These are phyloP conservation scores for Knipowitschia caucasica DNA, from an alignment of 2,797 vertebrate genomes.

Conservation along the genomic window DNA sequence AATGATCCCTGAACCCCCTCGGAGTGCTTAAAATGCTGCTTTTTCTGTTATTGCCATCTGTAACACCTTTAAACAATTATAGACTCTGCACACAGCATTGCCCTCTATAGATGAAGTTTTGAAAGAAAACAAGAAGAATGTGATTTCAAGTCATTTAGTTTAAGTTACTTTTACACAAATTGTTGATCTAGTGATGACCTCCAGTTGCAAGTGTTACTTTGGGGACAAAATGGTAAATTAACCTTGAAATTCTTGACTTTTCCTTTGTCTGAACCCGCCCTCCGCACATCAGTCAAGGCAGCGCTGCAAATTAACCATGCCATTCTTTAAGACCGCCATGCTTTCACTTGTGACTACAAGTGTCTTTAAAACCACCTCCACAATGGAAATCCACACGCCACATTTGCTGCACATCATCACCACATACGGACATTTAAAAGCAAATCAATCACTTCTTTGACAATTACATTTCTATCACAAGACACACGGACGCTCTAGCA, in stretches of 20 bases:
- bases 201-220: not conserved
- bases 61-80: not conserved
- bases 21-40: not conserved
- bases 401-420: conserved; percentile 22
- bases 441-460: conserved; percentile 24
- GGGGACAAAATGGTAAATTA: conserved; percentile 28
- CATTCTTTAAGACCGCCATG: not conserved
- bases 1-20: conserved; percentile 39
- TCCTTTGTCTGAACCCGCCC: not conserved
- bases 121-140: not conserved
- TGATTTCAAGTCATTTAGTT: not conserved
- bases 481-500: not conserved
- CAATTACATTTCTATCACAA: not conserved
- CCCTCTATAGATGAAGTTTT: not conserved
- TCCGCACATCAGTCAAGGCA: conserved; percentile 20
- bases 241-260: conserved; percentile 21
- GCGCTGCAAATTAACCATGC: conserved; percentile 28
- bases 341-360: not conserved
- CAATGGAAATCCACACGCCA: conserved; percentile 23
- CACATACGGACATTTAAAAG: conserved; percentile 13
- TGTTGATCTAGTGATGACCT: conserved; percentile 7
- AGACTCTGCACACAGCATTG: not conserved
- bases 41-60: not conserved
- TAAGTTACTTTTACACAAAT: too few species aligned
- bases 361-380: too few species aligned